A percentile compares a stretch with the other conserved stretches of the same genome.
These are phyloP conservation scores for Verasper variegatus DNA, from an alignment of 2,113 vertebrate genomes.

Conservation along the genomic window DNA sequence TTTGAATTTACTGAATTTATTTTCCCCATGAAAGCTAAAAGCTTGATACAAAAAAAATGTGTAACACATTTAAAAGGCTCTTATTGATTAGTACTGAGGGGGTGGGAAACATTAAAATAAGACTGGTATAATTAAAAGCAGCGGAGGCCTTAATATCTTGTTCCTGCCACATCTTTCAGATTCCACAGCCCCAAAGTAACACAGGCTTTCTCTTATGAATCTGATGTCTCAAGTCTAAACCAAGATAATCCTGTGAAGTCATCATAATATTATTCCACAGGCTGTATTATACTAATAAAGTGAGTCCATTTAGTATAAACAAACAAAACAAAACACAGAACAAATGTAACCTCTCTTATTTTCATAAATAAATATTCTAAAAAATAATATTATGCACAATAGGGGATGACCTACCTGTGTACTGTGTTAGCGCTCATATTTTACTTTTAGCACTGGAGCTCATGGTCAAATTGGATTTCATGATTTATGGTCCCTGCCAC, in stretches of 20 bases:
- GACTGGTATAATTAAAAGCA: constrained; percentile 1
- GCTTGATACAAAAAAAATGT: not conserved
- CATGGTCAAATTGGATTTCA: constrained; percentile 82
- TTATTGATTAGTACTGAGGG: not conserved
- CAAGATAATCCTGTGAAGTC: not conserved
- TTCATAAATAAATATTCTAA: constrained; percentile 38
- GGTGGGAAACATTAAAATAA: not conserved
- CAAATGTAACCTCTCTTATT: not conserved
- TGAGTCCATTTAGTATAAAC: not conserved
- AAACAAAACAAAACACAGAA: not conserved
- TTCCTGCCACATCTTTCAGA: not conserved
- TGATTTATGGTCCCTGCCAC: constrained; percentile 77
- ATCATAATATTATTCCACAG: constrained; percentile 1
- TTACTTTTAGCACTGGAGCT: constrained; percentile 72
- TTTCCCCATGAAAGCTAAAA: not conserved
- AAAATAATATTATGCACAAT: constrained; percentile 37
- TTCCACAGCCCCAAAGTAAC: not conserved
- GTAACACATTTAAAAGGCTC: too few species aligned
- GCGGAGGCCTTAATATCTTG: not conserved
- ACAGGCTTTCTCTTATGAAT: not conserved
- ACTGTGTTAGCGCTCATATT: constrained; percentile 69
- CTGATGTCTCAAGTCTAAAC: not conserved
- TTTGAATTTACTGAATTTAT: constrained; percentile 1
- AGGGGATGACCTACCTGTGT: constrained; percentile 67
- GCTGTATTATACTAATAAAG: not conserved